Evolutionary conservation across 1,140 invertebrate species (phyloP), one percentile per base, ranked within the genome.

Genomic region (Drosophila eugracilis): DNA sequence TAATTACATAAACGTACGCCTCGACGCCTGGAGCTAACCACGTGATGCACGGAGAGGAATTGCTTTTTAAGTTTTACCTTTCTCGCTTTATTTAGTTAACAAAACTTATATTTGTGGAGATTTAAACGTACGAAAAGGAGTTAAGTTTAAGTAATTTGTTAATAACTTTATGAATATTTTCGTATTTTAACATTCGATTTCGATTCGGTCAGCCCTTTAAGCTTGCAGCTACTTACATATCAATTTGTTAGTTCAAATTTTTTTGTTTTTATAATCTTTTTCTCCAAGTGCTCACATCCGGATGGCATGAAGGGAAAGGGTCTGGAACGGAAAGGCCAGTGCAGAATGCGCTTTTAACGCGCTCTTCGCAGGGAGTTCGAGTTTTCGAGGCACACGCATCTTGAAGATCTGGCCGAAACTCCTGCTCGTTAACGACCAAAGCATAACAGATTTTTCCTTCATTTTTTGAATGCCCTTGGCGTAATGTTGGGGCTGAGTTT

Each of bases 1-100:
- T 88, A 88, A 88, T 88, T 88, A 89, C 84, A 83, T 88, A 89
- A 88, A 88, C 78, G 78, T 63, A 78, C 62, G 60, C 44, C 58
- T 63, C 54, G 77, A 83, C 78, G 83, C 83, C 83, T 62, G 12
- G 47, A 78, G 83, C 79, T 17, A 28, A 47, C 30, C 30, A 47
- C 6, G 10, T 36, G 57, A 47, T 24, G 41, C 60, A 62, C 60
- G 10, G 3, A 9, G 14, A 0, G 19, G 39, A 53, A 59, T 32
- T 12, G 0, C 0, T 10, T 12, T 12, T 10, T 12, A 12, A 12
- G n/a, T n/a, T n/a, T n/a, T n/a, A n/a, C n/a, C n/a, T n/a, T n/a
- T n/a, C n/a, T n/a, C n/a, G n/a, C n/a, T n/a, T n/a, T n/a, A n/a
- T n/a, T n/a, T n/a, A n/a, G n/a, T n/a, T n/a, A n/a, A n/a, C n/a